Base-by-base conservation (phyloP, 92 coral and sea anemone genomes). In the Metridium senile region DNA sequence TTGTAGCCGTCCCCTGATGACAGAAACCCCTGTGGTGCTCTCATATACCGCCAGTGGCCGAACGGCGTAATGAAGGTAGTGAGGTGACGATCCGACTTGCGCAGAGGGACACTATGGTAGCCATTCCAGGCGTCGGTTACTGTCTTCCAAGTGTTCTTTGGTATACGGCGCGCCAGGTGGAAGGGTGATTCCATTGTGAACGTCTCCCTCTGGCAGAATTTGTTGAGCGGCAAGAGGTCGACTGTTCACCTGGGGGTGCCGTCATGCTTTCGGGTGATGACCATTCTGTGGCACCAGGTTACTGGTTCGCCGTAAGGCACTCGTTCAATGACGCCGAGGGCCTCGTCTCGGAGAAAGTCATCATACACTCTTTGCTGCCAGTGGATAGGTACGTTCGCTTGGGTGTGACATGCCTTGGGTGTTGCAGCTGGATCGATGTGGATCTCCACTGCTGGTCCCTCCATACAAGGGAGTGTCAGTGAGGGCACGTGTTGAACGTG, bases 1-100 rank as follows among this genome's bases (percentile, higher is more conserved):
- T 90, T 86, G 66, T 87, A 75, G 28, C 89, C 84, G 68, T 84
- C 90, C 8, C 80, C 73, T 20, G 28, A 34, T 0, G 97, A 68
- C 25, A 91, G 97, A 35, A 91, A 90, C 2, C 91, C 91, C 45
- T 87, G 89, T 0, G 89, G 96, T n/a, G 93, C 87, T n/a, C 90
- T 23, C 13, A 81, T 85, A 87, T 89, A 89, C n/a, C 87, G 87
- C 93, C 93, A 89, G 61, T 81, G 90, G 4, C 89, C 93, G 35
- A 71, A 84, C 21, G 89, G 85, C 25, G 89, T 84, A 67, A 86
- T 75, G 45, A 86, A 75, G 1, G 80, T 76, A 0, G 87, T 82
- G 26, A 86, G 59, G 73, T 86, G 91, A 56, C 87, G 87, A 32
- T 86, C 91, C 0, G 87, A 76, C 29, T 76, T 34, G 30, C 76